A percentile compares a stretch with the other conserved stretches of the same genome.
phyloP scores from a whole-genome alignment of 1,140 invertebrate species.

The Wasmannia auropunctata region DNA sequence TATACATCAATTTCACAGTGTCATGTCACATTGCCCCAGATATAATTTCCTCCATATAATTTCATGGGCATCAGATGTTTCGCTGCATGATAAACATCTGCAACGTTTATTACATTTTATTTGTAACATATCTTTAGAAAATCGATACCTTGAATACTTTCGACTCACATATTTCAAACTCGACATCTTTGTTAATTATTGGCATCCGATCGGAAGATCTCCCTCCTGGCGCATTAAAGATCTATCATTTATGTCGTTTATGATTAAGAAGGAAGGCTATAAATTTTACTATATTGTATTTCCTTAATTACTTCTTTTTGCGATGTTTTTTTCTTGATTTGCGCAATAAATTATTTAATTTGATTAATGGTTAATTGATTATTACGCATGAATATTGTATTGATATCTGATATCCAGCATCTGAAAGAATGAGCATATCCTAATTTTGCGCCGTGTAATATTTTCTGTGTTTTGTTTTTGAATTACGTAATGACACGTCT shows the following conservation, averaged over 20 bases:
- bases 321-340: background rate
- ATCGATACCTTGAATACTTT: background rate
- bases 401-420: constrained; percentile 20
- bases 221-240: background rate
- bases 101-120: background rate
- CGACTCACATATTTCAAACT: background rate
- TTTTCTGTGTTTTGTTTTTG: background rate
- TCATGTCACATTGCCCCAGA: background rate
- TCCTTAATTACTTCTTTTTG: background rate
- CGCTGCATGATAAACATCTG: background rate
- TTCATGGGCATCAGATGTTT: background rate
- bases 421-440: background rate
- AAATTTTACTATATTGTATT: background rate
- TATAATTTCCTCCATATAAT: background rate
- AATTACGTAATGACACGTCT: constrained; percentile 23
- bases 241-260: background rate
- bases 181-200: background rate
- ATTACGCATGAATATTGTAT: background rate
- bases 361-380: background rate
- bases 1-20: constrained; percentile 5
- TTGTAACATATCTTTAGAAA: background rate
- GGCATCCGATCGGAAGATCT: background rate
- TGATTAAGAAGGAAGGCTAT: background rate
- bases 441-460: constrained; percentile 29
- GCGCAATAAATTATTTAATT: background rate